A percentile compares a stretch with the other conserved stretches of the same genome.
Evolutionary conservation across 2,888 invertebrate species (phyloP).

Genomic region (Chirona hameri): DNA sequence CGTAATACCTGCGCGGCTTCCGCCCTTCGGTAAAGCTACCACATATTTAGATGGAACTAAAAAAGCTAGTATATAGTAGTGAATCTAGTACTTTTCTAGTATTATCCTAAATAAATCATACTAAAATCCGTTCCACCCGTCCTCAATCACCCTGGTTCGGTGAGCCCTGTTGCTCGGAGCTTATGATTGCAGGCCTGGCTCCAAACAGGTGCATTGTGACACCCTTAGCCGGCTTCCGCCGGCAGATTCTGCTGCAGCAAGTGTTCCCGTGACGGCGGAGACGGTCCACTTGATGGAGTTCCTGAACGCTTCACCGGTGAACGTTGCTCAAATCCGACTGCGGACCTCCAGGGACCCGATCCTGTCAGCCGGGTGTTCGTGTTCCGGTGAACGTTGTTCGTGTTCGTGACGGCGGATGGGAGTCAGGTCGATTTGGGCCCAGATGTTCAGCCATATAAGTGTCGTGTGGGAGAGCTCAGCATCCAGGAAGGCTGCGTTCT

Average conservation of each 20-base stretch:
- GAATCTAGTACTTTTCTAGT: no score
- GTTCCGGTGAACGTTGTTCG: no score
- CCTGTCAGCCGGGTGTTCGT: background rate
- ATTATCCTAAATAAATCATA: no score
- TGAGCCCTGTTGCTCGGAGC: background rate
- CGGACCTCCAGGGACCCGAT: background rate
- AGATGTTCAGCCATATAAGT: background rate
- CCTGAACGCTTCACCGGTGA: background rate
- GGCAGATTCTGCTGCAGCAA: background rate
- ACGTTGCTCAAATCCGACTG: background rate
- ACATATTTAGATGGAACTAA: no score
- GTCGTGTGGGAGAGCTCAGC: background rate
- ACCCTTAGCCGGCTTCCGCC: no score
- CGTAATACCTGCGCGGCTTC: no score
- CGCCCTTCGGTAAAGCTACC: no score
- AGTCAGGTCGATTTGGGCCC: background rate
- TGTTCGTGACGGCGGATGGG: background rate
- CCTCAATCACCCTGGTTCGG: no score
- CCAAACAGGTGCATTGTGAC: background rate
- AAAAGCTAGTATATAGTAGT: no score
- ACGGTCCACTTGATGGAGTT: background rate
- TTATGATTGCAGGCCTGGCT: background rate
- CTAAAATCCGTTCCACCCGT: no score
- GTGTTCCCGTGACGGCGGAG: background rate
- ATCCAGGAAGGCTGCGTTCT: no score